Evolutionary conservation across 2,888 invertebrate genomes (phyloP).

Genomic region (Ariolimax columbianus): DNA sequence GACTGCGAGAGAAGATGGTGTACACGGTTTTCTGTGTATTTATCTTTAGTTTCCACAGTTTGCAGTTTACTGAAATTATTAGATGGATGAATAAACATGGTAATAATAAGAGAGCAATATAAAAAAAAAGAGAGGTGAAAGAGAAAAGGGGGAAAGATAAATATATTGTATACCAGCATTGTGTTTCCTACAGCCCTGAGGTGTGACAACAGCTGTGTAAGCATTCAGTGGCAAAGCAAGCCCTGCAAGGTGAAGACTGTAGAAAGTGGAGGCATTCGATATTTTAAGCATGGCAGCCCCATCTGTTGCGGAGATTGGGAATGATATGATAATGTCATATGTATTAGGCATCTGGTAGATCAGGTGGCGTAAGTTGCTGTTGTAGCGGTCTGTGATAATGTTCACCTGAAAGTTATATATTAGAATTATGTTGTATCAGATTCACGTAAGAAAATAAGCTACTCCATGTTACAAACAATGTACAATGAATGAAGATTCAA

Average conservation of each 20-base stretch:
- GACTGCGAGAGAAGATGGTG: too few relatives aligned
- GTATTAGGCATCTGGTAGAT: conserved; percentile 66
- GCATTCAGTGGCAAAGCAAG: conserved; percentile 64
- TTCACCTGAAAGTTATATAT: conserved; percentile 60
- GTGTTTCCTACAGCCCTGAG: conserved; percentile 58
- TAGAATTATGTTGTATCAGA: background rate
- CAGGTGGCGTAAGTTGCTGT: conserved; percentile 62
- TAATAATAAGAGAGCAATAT: too few relatives aligned
- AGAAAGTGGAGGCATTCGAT: conserved; percentile 64
- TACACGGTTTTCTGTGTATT: too few relatives aligned
- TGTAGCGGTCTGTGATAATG: conserved; percentile 64
- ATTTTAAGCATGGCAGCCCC: conserved; percentile 66
- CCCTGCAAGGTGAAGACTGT: conserved; percentile 65
- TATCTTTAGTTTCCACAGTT: too few relatives aligned
- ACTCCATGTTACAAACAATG: too few relatives aligned
- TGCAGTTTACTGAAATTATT: too few relatives aligned
- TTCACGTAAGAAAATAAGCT: background rate
- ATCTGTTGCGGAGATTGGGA: conserved; percentile 66
- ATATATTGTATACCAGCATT: conserved; percentile 55
- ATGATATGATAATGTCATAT: conserved; percentile 66
- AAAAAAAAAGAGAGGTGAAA: too few relatives aligned
- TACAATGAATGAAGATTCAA: too few relatives aligned
- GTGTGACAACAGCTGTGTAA: conserved; percentile 62
- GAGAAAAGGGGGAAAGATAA: too few relatives aligned
- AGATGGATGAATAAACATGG: too few relatives aligned